Percentiles rank a stretch among this genome's conserved stretches.
Evolutionary conservation across 1,140 invertebrate species (phyloP).

Genomic region (Drosophila ironensis): DNA sequence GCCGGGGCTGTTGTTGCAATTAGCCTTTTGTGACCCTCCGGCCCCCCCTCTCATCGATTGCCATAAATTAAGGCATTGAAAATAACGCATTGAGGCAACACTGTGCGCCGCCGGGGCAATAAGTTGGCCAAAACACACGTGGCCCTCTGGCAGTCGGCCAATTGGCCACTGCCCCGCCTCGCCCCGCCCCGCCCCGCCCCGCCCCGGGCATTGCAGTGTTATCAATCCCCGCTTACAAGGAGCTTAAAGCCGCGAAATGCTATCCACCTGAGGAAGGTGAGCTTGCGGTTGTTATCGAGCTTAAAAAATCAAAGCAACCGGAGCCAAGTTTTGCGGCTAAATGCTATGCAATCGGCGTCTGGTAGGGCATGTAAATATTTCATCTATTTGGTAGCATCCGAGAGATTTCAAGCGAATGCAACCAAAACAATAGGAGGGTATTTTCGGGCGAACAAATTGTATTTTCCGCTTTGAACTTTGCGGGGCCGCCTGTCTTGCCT

Average conservation of each 20-base stretch:
- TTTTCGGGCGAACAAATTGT: not conserved
- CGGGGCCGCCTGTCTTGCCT: no score
- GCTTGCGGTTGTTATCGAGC: no score
- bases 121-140: slow-evolving; percentile 22
- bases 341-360: no score
- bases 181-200: not conserved
- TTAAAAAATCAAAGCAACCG: no score
- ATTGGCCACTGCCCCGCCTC: not conserved
- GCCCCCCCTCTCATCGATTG: slow-evolving; percentile 45
- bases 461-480: not conserved
- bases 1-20: slow-evolving; percentile 39
- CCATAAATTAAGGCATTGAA: slow-evolving; percentile 60
- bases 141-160: slow-evolving; percentile 33
- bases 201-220: not conserved
- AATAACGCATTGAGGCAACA: slow-evolving; percentile 33
- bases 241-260: no score
- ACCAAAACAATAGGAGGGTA: not conserved
- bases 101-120: not conserved
- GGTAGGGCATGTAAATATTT: no score
- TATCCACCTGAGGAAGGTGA: no score
- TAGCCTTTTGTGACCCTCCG: slow-evolving; percentile 44
- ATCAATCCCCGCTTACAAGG: not conserved
- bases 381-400: no score
- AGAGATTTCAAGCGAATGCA: no score
- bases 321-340: no score